Percentiles rank a stretch among this genome's conserved stretches.
Evolutionary conservation across 2,797 vertebrate species (phyloP).

Genomic region (Malacoraja senta): DNA sequence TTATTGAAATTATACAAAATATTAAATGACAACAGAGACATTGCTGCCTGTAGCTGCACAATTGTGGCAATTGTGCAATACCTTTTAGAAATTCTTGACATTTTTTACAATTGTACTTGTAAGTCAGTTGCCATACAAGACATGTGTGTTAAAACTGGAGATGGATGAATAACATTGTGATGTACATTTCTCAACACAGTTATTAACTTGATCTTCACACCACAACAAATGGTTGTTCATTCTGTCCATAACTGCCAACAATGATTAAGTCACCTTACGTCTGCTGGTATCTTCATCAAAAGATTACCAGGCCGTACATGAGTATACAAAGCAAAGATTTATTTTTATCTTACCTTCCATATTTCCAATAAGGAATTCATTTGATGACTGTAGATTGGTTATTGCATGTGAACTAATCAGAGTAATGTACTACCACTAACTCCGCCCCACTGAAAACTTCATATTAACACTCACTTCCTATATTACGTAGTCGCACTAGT

Average conservation of each 20-base stretch:
- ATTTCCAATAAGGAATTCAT: neutral
- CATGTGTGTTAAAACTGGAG: neutral
- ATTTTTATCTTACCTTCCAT: neutral
- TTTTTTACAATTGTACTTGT: neutral
- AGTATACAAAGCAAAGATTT: neutral
- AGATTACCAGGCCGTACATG: neutral
- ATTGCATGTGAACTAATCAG: too few relatives aligned
- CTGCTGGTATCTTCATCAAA: neutral
- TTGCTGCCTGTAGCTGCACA: neutral
- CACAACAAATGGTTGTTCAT: neutral
- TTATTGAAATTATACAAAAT: neutral
- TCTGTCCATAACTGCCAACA: neutral
- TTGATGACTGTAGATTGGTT: too few relatives aligned
- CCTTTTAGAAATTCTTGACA: neutral
- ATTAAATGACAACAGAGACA: neutral
- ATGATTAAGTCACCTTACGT: neutral
- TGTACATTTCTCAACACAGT: neutral
- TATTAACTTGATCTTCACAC: neutral
- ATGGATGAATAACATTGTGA: neutral
- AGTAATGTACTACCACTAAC: too few relatives aligned
- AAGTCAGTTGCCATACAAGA: neutral
- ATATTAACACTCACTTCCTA: too few relatives aligned
- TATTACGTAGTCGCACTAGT: too few relatives aligned
- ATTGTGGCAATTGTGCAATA: neutral
- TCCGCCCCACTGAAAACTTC: too few relatives aligned